Conservation (phyloP, 2,797 vertebrate species). For the Nyctalus aviator region DNA sequence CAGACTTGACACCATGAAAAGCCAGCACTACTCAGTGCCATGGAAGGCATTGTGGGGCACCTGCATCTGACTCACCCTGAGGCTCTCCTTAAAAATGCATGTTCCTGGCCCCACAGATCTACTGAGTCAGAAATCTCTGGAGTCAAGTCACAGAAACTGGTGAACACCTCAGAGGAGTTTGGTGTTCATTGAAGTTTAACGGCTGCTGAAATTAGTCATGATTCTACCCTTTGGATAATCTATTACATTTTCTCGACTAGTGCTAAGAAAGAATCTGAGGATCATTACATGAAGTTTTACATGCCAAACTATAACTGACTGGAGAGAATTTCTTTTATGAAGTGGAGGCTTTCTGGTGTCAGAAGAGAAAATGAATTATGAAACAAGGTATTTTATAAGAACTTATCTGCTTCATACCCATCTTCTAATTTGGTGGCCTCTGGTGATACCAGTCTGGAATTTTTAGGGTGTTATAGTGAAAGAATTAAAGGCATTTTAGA, state of each 20-base stretch:
- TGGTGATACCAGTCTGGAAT: background rate
- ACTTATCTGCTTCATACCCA: background rate
- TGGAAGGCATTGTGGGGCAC: background rate
- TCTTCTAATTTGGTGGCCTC: background rate
- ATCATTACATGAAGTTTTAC: background rate
- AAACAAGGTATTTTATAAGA: constrained; percentile 10
- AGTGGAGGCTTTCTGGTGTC: background rate
- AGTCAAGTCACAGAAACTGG: background rate
- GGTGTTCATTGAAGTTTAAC: background rate
- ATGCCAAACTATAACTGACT: background rate
- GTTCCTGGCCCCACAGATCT: background rate
- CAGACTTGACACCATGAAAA: background rate
- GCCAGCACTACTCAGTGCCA: background rate
- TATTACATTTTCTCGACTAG: background rate
- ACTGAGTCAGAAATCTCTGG: background rate
- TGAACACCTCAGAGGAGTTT: background rate
- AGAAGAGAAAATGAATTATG: constrained; percentile 14
- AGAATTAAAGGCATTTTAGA: constrained; percentile 26
- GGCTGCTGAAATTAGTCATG: background rate
- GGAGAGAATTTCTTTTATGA: background rate
- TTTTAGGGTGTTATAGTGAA: background rate
- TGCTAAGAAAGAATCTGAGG: background rate
- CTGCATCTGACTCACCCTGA: background rate
- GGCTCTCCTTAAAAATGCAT: background rate
- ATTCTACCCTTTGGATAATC: background rate